Percentiles rank a stretch among this genome's conserved stretches.
Evolutionary conservation across 2,113 vertebrate species (phyloP).

Genomic region (Rhipidura dahli): DNA sequence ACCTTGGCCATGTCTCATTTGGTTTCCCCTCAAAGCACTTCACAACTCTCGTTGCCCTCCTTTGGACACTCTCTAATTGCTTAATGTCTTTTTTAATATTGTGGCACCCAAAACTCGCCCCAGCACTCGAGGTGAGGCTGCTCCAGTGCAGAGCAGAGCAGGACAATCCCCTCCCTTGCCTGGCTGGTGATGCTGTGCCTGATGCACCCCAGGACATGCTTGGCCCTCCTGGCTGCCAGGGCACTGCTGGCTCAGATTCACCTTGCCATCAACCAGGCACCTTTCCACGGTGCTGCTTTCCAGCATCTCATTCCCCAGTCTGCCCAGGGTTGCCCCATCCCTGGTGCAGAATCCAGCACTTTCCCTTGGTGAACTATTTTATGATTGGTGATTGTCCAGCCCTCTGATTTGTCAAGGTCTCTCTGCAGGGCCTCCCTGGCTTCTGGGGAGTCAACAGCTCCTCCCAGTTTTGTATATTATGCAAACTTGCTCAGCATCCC

Average conservation of each 20-base stretch:
- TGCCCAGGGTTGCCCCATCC: neutral
- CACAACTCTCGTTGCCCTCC: neutral
- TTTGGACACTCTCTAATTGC: neutral
- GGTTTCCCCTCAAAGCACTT: neutral
- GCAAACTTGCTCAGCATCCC: neutral
- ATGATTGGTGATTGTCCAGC: neutral
- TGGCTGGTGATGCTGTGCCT: accelerated
- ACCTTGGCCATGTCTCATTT: neutral
- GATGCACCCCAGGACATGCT: accelerated
- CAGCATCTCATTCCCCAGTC: neutral
- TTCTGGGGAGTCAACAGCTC: neutral
- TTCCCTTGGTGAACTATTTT: neutral
- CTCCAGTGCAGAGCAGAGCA: neutral
- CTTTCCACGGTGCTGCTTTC: neutral
- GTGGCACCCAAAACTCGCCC: accelerated
- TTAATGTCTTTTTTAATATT: neutral
- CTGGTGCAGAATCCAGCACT: neutral
- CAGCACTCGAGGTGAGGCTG: accelerated
- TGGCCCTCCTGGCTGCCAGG: neutral
- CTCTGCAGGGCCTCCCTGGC: neutral
- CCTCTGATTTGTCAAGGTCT: neutral
- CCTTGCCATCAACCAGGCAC: accelerated
- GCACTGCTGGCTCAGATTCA: neutral
- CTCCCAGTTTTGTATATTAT: neutral
- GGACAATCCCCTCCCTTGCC: neutral